Evolutionary conservation across 2,797 vertebrate species (phyloP).

Genomic region (Tenualosa thibaudeaui): DNA sequence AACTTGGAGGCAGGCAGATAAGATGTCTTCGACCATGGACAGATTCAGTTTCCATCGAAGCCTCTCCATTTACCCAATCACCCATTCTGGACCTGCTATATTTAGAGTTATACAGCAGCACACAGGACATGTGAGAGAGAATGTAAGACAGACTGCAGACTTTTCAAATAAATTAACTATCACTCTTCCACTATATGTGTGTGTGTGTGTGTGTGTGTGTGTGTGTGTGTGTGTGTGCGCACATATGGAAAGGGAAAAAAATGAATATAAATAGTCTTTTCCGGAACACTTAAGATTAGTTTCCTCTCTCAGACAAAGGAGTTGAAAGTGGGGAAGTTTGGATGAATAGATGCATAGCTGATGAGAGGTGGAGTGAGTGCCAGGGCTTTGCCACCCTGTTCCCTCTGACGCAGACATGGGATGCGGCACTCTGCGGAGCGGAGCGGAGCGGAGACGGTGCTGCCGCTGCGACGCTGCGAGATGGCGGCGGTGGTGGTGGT

Average conservation of each 20-base stretch:
- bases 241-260: neutral
- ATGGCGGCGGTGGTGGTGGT: neutral
- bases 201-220: neutral
- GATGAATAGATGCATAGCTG: conserved; percentile 21
- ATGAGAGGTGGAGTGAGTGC: conserved; percentile 22
- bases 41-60: neutral
- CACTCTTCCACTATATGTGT: neutral
- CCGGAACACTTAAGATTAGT: conserved; percentile 10
- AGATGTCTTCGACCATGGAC: neutral
- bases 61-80: conserved; percentile 5
- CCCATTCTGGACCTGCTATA: neutral
- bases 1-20: neutral
- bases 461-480: neutral
- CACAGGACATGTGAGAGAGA: neutral
- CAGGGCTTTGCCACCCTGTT: neutral
- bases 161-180: conserved; percentile 18
- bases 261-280: conserved; percentile 17
- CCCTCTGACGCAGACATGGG: conserved; percentile 20
- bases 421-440: neutral
- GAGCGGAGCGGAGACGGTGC: neutral
- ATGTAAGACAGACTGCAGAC: neutral
- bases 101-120: neutral
- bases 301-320: conserved; percentile 6
- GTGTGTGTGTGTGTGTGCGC: neutral
- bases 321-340: conserved; percentile 20